Conservation (phyloP, 2,888 invertebrate genomes). For the Hermaeophaga mercurialis region DNA sequence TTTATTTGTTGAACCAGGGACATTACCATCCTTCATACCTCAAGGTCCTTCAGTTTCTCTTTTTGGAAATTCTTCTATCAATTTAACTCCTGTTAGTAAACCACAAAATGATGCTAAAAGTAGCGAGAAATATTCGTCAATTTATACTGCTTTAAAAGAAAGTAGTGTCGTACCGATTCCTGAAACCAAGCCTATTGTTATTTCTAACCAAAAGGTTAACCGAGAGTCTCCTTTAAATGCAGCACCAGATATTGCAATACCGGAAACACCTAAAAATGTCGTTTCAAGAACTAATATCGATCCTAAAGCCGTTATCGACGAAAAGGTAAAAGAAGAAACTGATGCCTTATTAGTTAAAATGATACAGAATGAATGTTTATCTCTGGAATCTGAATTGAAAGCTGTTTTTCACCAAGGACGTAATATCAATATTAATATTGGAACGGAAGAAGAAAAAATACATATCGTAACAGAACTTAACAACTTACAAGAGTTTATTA, state of each 20-base stretch:
- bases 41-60: slow-evolving; percentile 25
- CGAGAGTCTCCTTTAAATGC: slow-evolving; percentile 1
- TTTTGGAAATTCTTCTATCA: slow-evolving; percentile 38
- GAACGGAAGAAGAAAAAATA: slow-evolving; percentile 64
- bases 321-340: slow-evolving; percentile 44
- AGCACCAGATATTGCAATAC: background rate
- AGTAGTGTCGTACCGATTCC: slow-evolving; percentile 16
- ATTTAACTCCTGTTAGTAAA: slow-evolving; percentile 37
- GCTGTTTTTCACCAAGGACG: slow-evolving; percentile 64
- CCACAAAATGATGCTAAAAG: slow-evolving; percentile 1
- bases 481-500: slow-evolving; percentile 64
- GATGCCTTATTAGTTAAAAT: slow-evolving; percentile 62
- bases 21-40: slow-evolving; percentile 38
- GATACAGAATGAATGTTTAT: slow-evolving; percentile 67
- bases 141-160: slow-evolving; percentile 35
- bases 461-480: slow-evolving; percentile 60
- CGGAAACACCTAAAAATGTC: slow-evolving; percentile 17
- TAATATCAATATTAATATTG: slow-evolving; percentile 62
- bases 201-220: slow-evolving; percentile 12
- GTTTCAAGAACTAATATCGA: slow-evolving; percentile 18
- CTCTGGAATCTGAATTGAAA: slow-evolving; percentile 69
- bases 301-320: slow-evolving; percentile 22
- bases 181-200: slow-evolving; percentile 33
- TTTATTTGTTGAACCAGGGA: slow-evolving; percentile 40
- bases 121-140: slow-evolving; percentile 37